Conservation (phyloP, 2,888 invertebrate species). For the Heteromyza rotundicornis region DNA sequence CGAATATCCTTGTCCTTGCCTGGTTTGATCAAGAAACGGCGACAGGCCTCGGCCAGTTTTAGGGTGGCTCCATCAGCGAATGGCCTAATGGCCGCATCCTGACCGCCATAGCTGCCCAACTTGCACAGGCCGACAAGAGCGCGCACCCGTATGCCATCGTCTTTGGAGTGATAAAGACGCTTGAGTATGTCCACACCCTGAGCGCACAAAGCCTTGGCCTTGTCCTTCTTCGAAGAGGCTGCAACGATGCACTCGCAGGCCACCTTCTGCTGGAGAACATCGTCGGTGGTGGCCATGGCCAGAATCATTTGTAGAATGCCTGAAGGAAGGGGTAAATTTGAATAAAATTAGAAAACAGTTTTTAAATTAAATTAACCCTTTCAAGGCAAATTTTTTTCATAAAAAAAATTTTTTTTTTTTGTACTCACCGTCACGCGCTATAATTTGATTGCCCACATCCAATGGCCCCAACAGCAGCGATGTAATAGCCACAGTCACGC, state of each 20-base stretch:
- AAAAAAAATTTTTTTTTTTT: no score
- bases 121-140: constrained; percentile 95
- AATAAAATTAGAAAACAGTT: background rate
- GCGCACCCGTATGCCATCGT: constrained; percentile 88
- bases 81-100: constrained; percentile 91
- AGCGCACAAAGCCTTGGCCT: constrained; percentile 85
- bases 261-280: constrained; percentile 86
- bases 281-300: constrained; percentile 95
- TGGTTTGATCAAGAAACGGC: constrained; percentile 87
- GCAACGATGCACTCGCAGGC: constrained; percentile 97
- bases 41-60: constrained; percentile 92
- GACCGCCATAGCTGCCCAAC: constrained; percentile 91
- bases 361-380: background rate
- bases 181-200: constrained; percentile 95
- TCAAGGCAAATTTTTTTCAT: no score
- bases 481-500: constrained; percentile 87
- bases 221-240: constrained; percentile 96
- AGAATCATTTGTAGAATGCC: constrained; percentile 92
- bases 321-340: no score
- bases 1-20: constrained; percentile 86
- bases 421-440: constrained; percentile 77
- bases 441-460: constrained; percentile 88
- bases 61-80: constrained; percentile 94
- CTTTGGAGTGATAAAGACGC: constrained; percentile 85
- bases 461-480: constrained; percentile 88